Percentiles rank a stretch among this genome's conserved stretches.
Evolutionary conservation across 2,888 invertebrate genomes (phyloP).

Genomic region (Polia nebulosa): DNA sequence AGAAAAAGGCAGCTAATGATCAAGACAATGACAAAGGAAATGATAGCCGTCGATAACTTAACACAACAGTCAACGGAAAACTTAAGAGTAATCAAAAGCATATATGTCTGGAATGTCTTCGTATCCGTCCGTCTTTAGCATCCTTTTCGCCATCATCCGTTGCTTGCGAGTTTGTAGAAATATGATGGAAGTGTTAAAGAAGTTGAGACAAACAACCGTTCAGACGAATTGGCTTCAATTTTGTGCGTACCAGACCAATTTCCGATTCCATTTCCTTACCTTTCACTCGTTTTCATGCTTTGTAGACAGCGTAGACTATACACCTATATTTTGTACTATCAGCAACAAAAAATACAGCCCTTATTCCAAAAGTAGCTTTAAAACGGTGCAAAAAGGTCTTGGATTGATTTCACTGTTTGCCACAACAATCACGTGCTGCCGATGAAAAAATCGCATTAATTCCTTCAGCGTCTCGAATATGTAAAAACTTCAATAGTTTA

Average conservation of each 20-base stretch:
- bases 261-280: neutral
- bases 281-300: neutral
- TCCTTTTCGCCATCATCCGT: constrained; percentile 30
- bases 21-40: constrained; percentile 32
- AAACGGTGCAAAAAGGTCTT: constrained; percentile 18
- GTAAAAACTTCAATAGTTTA: constrained; percentile 43
- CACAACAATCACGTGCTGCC: constrained; percentile 52
- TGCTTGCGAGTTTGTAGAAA: constrained; percentile 9
- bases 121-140: constrained; percentile 41
- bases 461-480: constrained; percentile 50
- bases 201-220: neutral
- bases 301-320: neutral
- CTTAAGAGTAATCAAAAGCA: constrained; percentile 29
- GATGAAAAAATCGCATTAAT: constrained; percentile 48
- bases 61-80: constrained; percentile 19
- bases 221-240: constrained; percentile 2
- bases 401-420: constrained; percentile 44
- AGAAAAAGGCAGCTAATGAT: constrained; percentile 37
- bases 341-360: constrained; percentile 6
- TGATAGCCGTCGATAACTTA: constrained; percentile 22
- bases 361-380: neutral
- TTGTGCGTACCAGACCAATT: neutral
- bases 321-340: neutral
- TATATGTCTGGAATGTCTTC: constrained; percentile 36
- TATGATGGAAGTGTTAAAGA: neutral